phyloP scores from a whole-genome alignment of 2,113 vertebrate genomes.

The Rhinopomastus cyanomelas region DNA sequence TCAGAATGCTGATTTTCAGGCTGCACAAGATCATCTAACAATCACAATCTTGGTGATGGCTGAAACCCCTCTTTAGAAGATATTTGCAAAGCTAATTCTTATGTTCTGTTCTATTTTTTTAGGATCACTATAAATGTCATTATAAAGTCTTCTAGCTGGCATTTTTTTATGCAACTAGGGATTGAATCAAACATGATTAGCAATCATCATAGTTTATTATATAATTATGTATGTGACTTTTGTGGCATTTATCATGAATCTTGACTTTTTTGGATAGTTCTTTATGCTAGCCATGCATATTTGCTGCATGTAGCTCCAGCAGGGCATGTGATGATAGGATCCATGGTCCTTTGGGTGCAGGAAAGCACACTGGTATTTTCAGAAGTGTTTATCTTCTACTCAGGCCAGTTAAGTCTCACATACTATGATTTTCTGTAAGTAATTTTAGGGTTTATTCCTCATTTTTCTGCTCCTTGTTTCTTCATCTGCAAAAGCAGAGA shows the following conservation, averaged over 20 bases:
- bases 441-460: no score
- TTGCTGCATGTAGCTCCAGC: background rate
- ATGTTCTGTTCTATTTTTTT: background rate
- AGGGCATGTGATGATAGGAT: no score
- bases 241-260: background rate
- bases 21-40: background rate
- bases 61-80: background rate
- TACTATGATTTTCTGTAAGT: no score
- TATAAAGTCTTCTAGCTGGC: background rate
- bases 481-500: no score
- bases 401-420: no score
- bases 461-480: no score
- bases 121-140: background rate
- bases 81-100: background rate
- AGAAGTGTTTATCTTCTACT: no score
- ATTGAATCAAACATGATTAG: conserved; percentile 13
- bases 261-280: background rate
- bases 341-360: no score
- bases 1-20: background rate
- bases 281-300: background rate
- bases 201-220: background rate
- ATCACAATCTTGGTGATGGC: background rate
- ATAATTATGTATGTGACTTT: background rate
- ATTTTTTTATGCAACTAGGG: background rate
- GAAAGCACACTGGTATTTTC: no score